Conservation (phyloP, 2,113 vertebrate species). For the Cololabis saira region DNA sequence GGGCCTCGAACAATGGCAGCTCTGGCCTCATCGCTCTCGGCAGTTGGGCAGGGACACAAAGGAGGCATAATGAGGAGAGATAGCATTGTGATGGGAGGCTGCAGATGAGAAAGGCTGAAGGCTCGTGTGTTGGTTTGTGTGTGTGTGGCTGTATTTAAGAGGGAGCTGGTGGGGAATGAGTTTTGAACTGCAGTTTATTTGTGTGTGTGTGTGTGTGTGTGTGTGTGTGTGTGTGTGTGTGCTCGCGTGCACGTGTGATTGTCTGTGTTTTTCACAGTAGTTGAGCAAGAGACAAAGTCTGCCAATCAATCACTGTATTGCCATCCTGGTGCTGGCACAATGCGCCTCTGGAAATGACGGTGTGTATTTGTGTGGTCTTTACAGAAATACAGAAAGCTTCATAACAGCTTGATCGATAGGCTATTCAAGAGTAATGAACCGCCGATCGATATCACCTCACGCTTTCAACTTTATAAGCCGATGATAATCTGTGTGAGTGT, state of each 20-base stretch:
- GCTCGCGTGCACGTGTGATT: no score
- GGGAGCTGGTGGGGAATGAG: conserved; percentile 13
- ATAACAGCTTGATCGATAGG: conserved; percentile 66
- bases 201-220: conserved; percentile 29
- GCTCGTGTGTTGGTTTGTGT: conserved; percentile 1
- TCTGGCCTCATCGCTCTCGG: conserved; percentile 51
- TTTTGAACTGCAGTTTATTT: conserved; percentile 24
- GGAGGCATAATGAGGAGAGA: conserved; percentile 70
- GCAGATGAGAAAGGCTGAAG: conserved; percentile 44
- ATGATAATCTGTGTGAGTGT: conserved; percentile 17
- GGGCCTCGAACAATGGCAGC: conserved; percentile 53
- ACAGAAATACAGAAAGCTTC: conserved; percentile 44
- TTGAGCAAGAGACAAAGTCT: conserved; percentile 18
- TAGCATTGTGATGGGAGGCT: conserved; percentile 57
- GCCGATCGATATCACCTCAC: conserved; percentile 58
- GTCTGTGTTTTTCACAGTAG: conserved; percentile 26
- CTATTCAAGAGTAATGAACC: conserved; percentile 63
- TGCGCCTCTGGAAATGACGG: conserved; percentile 12
- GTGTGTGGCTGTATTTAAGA: conserved; percentile 8
- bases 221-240: no score
- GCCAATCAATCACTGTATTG: conserved; percentile 40
- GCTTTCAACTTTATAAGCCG: conserved; percentile 4
- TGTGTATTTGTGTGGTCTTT: conserved; percentile 3
- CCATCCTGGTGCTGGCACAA: conserved; percentile 9
- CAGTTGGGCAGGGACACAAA: conserved; percentile 65